Conservation (phyloP, 2,113 vertebrate genomes). For the Ovibos moschatus region DNA sequence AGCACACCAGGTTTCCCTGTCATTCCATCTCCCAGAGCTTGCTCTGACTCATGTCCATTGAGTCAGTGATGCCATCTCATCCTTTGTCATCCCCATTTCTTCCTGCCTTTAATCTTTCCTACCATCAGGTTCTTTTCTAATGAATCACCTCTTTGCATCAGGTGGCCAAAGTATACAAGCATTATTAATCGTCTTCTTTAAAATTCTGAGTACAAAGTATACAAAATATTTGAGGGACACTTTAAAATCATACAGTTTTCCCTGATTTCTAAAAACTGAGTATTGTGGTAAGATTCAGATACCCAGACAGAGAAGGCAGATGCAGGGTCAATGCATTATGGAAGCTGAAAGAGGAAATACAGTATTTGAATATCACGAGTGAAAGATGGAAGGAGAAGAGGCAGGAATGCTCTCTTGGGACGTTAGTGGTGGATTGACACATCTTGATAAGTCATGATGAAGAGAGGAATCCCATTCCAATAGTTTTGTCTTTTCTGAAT, state of each 20-base stretch:
- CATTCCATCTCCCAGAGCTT: neutral
- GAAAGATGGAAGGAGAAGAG: neutral
- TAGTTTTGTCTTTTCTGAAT: neutral
- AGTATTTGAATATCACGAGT: neutral
- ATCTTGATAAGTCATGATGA: neutral
- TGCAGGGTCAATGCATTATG: neutral
- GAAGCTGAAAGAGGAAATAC: neutral
- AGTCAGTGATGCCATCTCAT: neutral
- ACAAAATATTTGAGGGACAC: neutral
- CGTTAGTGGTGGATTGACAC: neutral
- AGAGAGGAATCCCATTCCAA: neutral
- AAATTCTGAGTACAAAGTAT: neutral
- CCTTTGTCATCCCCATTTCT: neutral
- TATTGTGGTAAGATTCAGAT: neutral
- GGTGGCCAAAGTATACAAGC: neutral
- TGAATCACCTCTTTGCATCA: neutral
- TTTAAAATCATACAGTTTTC: neutral
- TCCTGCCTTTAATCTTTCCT: neutral
- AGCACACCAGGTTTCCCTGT: neutral
- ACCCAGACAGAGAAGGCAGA: neutral
- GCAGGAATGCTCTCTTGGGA: neutral
- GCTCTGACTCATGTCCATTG: neutral
- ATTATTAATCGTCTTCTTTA: neutral
- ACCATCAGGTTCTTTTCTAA: neutral
- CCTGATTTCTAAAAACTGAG: neutral